Evolutionary conservation across 2,113 vertebrate species (phyloP), one percentile per base, ranked within the genome.

Genomic region (Melanocharis versteri): DNA sequence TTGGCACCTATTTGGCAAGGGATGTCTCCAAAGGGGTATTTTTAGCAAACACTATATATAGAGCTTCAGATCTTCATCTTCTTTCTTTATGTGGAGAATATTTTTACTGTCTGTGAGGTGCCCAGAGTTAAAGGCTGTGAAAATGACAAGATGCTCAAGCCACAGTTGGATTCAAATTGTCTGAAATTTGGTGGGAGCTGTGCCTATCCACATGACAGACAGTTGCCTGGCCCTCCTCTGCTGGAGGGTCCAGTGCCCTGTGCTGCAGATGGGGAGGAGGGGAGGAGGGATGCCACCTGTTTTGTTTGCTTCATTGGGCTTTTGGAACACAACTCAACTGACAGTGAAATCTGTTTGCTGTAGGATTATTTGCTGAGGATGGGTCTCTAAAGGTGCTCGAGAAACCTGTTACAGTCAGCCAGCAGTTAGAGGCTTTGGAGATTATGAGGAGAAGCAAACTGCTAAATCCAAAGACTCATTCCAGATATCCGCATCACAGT

Each of bases 1-100:
- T 78, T 86, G 93, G 90, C 68, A 58, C 71, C 78, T 92, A 15
- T 30, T 90, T 92, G 91, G 90, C 76, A 66, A 89, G 84, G 45
- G 22, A 86, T 62, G 19, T 70, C 69, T 93, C 90, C 57, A 42
- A 73, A 73, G 76, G 77, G 24, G 33, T 92, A 89, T 94, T 93
- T 97, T 93, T 94, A 94, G 83, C 35, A 22, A 80, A 48, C 7
- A 2, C 48, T 93, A 18, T 66, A 33, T 70, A 62, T 3, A 80
- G 68, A 71, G 56, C 72, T 79, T 94, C 80, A 92, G 76, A 92
- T 83, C 62, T 82, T 85, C 28, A 30, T 76, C 54, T 50, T 35
- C 50, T 83, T 79, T 53, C 31, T 68, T 91, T 35, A 54, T 45
- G 60, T 83, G 83, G 51, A 80, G 57, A 53, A 53, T 94, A 39